Percentiles rank a stretch among this genome's conserved stretches.
Evolutionary conservation across 1,140 invertebrate species (phyloP).

Genomic region (Psix sp.): DNA sequence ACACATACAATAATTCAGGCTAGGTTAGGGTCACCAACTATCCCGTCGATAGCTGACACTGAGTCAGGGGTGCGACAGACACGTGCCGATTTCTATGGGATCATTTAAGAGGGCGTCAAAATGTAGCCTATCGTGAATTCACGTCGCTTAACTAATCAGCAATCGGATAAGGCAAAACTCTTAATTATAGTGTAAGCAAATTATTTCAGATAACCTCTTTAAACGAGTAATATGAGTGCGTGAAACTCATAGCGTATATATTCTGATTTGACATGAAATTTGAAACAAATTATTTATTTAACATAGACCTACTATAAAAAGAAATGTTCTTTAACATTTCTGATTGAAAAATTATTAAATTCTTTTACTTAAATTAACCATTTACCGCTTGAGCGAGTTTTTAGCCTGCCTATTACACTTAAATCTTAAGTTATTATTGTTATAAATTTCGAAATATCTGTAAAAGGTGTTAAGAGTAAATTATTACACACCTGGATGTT

Average conservation of each 20-base stretch:
- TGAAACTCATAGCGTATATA: no score
- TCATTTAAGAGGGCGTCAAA: slow-evolving; percentile 66
- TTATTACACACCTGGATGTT: slow-evolving; percentile 51
- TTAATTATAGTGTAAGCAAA: slow-evolving; percentile 32
- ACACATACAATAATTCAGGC: slow-evolving; percentile 51
- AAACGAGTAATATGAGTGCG: neutral
- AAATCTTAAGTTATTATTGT: slow-evolving; percentile 7
- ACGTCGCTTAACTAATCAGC: slow-evolving; percentile 48
- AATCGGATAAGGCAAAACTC: slow-evolving; percentile 25
- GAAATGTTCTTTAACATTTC: no score
- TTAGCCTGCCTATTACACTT: slow-evolving; percentile 14
- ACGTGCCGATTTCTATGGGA: slow-evolving; percentile 74
- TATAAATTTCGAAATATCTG: slow-evolving; percentile 1
- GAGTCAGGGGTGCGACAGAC: slow-evolving; percentile 63
- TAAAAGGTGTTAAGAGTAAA: slow-evolving; percentile 35
- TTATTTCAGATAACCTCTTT: slow-evolving; percentile 23
- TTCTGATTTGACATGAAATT: no score
- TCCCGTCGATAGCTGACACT: slow-evolving; percentile 12
- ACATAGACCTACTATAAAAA: no score
- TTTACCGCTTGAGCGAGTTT: neutral
- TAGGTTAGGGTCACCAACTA: slow-evolving; percentile 43
- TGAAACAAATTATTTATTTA: no score
- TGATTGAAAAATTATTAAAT: no score
- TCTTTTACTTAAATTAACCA: no score
- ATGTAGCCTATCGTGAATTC: slow-evolving; percentile 60